phyloP scores from a whole-genome alignment of 2,888 invertebrate genomes.

The Melinopterus prodromus region DNA sequence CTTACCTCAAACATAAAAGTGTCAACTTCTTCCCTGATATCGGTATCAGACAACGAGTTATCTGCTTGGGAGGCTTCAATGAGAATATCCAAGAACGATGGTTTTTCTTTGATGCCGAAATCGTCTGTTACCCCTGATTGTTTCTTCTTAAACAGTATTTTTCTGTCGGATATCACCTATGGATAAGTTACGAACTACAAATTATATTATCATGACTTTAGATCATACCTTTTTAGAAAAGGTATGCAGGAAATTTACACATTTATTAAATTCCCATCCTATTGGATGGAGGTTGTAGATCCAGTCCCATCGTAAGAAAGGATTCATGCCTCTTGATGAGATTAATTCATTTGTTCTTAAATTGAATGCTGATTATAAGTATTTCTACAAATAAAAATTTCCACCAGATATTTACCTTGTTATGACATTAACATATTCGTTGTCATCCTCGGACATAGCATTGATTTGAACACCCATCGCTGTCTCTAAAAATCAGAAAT shows the following conservation, averaged over 20 bases:
- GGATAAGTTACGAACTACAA: neutral
- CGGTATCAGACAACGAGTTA: conserved; percentile 43
- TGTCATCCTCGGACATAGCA: conserved; percentile 54
- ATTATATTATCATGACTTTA: neutral
- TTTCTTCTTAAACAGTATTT: neutral
- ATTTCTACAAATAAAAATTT: neutral
- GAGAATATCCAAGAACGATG: conserved; percentile 48
- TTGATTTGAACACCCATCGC: conserved; percentile 65
- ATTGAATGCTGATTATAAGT: neutral
- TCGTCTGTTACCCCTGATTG: neutral
- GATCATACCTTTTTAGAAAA: conserved; percentile 23
- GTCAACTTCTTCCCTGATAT: conserved; percentile 52
- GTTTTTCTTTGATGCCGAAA: conserved; percentile 35
- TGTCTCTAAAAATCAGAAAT: conserved; percentile 57
- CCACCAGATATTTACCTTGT: conserved; percentile 48
- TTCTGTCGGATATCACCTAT: neutral
- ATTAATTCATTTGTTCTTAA: conserved; percentile 21
- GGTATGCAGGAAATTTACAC: conserved; percentile 16
- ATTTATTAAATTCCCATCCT: conserved; percentile 22
- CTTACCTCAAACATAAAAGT: conserved; percentile 47
- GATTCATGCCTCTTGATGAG: conserved; percentile 9
- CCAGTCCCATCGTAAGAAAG: conserved; percentile 6
- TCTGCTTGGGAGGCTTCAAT: conserved; percentile 46
- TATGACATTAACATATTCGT: conserved; percentile 60
- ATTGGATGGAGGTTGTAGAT: conserved; percentile 19